Percentiles rank a stretch among this genome's conserved stretches.
These are phyloP conservation scores for Sesamia inferens DNA, from an alignment of 2,888 invertebrate species.

Conservation along the genomic window DNA sequence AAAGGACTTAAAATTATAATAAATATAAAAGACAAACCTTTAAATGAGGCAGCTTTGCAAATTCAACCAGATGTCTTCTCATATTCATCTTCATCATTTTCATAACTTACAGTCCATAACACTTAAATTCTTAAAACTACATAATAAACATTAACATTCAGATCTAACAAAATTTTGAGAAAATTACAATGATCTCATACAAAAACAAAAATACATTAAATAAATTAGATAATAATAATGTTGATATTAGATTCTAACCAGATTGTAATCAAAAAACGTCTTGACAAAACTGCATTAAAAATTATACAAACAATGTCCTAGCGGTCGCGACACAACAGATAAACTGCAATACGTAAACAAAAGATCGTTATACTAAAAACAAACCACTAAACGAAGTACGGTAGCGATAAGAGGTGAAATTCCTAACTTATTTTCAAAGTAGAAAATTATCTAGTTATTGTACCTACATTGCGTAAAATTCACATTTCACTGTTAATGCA, in stretches of 20 bases:
- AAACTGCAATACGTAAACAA: slow-evolving; percentile 71
- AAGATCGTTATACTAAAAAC: slow-evolving; percentile 70
- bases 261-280: slow-evolving; percentile 65
- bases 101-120: slow-evolving; percentile 58
- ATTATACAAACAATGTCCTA: slow-evolving; percentile 50
- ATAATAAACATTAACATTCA: slow-evolving; percentile 35
- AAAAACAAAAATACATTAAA: slow-evolving; percentile 22
- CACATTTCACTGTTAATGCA: slow-evolving; percentile 83
- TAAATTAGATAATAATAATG: slow-evolving; percentile 12
- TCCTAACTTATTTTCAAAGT: slow-evolving; percentile 73
- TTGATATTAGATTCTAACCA: slow-evolving; percentile 33
- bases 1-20: background rate
- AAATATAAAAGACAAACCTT: slow-evolving; percentile 53
- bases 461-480: slow-evolving; percentile 87
- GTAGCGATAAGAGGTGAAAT: slow-evolving; percentile 68
- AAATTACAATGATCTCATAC: background rate
- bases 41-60: slow-evolving; percentile 6
- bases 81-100: slow-evolving; percentile 25
- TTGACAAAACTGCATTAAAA: slow-evolving; percentile 75
- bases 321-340: slow-evolving; percentile 54
- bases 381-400: slow-evolving; percentile 69
- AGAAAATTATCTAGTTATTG: slow-evolving; percentile 63
- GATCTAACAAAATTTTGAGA: background rate
- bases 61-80: slow-evolving; percentile 21
- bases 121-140: slow-evolving; percentile 52